These are phyloP conservation scores for Chymomyza caudatula DNA, from an alignment of 2,888 invertebrate species.

Conservation along the genomic window DNA sequence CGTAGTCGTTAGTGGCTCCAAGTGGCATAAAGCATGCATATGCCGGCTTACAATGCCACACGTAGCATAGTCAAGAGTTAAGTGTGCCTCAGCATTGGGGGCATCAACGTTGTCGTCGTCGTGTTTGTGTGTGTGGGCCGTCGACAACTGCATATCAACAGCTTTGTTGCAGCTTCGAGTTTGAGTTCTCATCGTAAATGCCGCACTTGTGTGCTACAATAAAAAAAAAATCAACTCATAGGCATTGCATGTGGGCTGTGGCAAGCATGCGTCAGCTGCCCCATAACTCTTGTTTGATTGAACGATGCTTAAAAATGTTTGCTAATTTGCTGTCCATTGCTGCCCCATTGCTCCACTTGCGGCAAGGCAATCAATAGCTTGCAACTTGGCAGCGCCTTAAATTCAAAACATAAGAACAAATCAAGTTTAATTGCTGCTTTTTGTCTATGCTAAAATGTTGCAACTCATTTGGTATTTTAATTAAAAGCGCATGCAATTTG, in stretches of 20 bases:
- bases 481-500: constrained; percentile 47
- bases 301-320: neutral
- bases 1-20: neutral
- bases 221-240: neutral
- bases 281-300: neutral
- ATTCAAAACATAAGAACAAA: too few species aligned
- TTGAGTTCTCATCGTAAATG: neutral
- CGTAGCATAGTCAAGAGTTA: neutral
- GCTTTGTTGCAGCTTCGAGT: neutral
- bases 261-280: neutral
- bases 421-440: too few species aligned
- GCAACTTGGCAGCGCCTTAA: too few species aligned
- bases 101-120: neutral
- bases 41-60: neutral
- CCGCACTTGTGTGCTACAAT: neutral
- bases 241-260: neutral
- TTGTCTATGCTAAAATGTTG: neutral
- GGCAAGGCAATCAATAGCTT: neutral
- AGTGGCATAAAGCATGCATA: neutral
- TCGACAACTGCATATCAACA: neutral
- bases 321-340: too few species aligned
- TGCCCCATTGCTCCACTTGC: too few species aligned
- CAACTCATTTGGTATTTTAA: constrained; percentile 37
- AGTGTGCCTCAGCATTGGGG: neutral
- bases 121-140: neutral